Conservation (phyloP, 2,113 vertebrate species). For the Genyomyrus donnyi region DNA sequence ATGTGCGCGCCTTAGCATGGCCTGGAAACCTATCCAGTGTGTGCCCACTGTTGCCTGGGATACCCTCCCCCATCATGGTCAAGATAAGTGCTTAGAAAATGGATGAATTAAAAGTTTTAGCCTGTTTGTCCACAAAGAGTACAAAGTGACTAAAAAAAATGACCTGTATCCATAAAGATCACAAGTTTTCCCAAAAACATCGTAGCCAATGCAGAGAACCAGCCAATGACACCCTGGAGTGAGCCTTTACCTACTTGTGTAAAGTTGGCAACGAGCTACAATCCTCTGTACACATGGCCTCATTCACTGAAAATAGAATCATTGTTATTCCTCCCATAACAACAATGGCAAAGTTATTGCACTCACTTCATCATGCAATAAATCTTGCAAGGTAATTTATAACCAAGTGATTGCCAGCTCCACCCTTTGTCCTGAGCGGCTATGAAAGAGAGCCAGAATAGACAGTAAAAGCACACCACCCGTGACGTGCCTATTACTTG, state of each 20-base stretch:
- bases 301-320: slow-evolving; percentile 8
- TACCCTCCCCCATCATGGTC: neutral
- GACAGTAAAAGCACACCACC: neutral
- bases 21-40: neutral
- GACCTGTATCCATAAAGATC: neutral
- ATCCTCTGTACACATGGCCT: neutral
- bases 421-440: neutral
- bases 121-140: neutral
- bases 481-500: slow-evolving; percentile 5
- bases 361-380: neutral
- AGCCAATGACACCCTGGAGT: neutral
- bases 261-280: neutral
- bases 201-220: neutral
- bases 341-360: slow-evolving; percentile 1
- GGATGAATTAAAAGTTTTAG: neutral
- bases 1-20: neutral
- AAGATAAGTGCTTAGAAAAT: neutral
- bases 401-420: slow-evolving; percentile 3
- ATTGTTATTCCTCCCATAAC: slow-evolving; percentile 6
- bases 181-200: neutral
- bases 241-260: neutral
- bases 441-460: neutral
- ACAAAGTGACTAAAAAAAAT: neutral
- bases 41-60: neutral
- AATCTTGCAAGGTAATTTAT: neutral